Conservation (phyloP, 2,797 vertebrate genomes). For the Leucoraja ocellata region DNA sequence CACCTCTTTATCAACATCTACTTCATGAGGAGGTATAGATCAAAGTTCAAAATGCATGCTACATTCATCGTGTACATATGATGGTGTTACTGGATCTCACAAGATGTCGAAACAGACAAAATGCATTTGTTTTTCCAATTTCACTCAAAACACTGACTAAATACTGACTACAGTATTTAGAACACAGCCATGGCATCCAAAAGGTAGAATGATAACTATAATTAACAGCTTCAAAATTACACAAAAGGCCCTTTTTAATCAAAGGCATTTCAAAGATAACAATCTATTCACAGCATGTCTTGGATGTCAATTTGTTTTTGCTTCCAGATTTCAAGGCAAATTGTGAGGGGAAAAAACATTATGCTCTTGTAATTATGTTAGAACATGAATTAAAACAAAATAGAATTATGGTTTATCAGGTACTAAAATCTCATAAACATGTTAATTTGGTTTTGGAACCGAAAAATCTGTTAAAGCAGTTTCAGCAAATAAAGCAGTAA, state of each 20-base stretch:
- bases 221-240: not conserved
- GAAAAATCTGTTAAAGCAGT: not conserved
- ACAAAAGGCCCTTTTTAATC: not conserved
- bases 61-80: not conserved
- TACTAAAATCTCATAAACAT: not conserved
- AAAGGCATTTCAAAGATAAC: not conserved
- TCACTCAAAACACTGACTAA: not conserved
- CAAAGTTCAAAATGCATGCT: not conserved
- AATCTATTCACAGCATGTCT: not conserved
- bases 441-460: not conserved
- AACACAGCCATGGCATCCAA: not conserved
- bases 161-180: not conserved
- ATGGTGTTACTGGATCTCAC: not conserved
- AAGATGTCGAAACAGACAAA: not conserved
- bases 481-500: not conserved
- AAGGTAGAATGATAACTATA: not conserved
- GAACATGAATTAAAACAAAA: not conserved
- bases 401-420: not conserved
- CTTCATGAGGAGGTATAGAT: constrained; percentile 15
- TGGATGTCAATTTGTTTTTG: not conserved
- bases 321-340: not conserved
- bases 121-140: constrained; percentile 4
- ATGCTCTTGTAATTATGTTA: not conserved
- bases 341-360: not conserved
- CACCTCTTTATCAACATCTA: not conserved